These are phyloP conservation scores for Lagocephalus sceleratus DNA, from an alignment of 2,797 vertebrate genomes.

Conservation along the genomic window DNA sequence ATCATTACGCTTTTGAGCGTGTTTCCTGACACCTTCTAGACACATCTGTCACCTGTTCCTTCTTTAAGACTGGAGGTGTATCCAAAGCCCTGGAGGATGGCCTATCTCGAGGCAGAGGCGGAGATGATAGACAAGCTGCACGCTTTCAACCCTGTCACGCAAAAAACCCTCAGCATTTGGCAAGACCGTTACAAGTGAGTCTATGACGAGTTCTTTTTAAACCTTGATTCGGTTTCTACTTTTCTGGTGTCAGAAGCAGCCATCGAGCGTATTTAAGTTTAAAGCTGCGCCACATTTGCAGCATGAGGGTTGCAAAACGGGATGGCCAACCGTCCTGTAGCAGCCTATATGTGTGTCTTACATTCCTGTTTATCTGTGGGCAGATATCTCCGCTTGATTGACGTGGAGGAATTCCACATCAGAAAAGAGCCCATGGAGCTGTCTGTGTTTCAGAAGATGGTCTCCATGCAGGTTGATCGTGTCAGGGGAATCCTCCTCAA, in stretches of 20 bases:
- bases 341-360: neutral
- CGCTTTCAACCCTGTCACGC: slow-evolving; percentile 79
- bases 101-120: slow-evolving; percentile 71
- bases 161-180: slow-evolving; percentile 79
- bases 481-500: slow-evolving; percentile 76
- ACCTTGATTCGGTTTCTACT: neutral
- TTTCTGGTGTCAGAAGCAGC: too few relatives aligned
- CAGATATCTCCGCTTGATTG: slow-evolving; percentile 83
- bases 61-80: slow-evolving; percentile 76
- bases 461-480: slow-evolving; percentile 75
- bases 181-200: slow-evolving; percentile 80
- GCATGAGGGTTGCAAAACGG: too few relatives aligned
- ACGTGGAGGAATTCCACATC: slow-evolving; percentile 75
- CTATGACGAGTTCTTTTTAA: neutral
- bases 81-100: slow-evolving; percentile 85
- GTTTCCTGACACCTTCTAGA: neutral
- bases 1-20: neutral
- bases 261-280: too few relatives aligned
- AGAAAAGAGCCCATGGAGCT: slow-evolving; percentile 81
- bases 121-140: slow-evolving; percentile 79
- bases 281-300: too few relatives aligned
- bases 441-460: slow-evolving; percentile 74
- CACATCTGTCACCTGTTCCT: slow-evolving; percentile 3
- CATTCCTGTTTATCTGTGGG: slow-evolving; percentile 13
- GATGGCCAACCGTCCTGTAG: neutral